These are phyloP conservation scores for Montipora cactus DNA, from an alignment of 64 coral and sea anemone species.

Conservation along the genomic window DNA sequence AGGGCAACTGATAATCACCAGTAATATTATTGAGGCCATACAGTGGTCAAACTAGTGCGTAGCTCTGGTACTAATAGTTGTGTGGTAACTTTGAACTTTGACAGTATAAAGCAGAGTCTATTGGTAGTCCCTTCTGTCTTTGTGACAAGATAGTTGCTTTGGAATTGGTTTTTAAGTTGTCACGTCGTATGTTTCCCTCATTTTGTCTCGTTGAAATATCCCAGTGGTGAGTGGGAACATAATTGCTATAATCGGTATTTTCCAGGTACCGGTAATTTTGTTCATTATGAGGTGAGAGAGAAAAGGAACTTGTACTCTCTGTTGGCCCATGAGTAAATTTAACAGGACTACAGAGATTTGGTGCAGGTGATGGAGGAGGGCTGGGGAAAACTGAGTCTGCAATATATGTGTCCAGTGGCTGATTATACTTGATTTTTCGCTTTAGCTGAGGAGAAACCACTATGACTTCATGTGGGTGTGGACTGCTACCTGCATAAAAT, in stretches of 20 bases:
- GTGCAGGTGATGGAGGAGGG: constrained; percentile 37
- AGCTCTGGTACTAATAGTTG: background rate
- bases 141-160: background rate
- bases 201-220: background rate
- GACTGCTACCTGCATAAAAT: background rate
- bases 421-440: background rate
- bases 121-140: background rate
- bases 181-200: background rate
- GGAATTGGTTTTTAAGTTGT: background rate
- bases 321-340: too few relatives aligned
- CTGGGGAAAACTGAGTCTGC: constrained; percentile 2
- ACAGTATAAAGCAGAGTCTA: background rate
- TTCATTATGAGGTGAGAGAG: background rate
- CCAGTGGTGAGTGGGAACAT: background rate
- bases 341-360: background rate
- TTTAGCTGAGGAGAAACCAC: background rate
- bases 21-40: background rate
- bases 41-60: constrained; percentile 26
- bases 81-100: background rate
- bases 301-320: background rate
- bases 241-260: background rate
- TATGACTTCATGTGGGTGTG: background rate
- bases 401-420: background rate
- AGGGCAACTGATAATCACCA: constrained; percentile 19
- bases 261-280: background rate